Conservation (phyloP, 2,113 vertebrate genomes). For the Naja naja region DNA sequence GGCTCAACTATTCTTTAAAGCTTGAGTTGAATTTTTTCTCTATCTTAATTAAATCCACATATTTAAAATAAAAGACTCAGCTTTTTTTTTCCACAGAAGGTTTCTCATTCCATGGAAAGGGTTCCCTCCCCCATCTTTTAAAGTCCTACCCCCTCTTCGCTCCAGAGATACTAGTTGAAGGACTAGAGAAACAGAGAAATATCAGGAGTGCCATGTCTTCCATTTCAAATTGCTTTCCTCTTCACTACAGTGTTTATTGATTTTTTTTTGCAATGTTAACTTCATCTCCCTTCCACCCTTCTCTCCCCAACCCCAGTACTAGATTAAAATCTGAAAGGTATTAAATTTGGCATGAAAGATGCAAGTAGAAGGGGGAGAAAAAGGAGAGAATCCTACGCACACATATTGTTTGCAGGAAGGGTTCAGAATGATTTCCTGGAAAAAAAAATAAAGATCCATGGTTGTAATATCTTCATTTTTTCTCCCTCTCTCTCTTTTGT, state of each 20-base stretch:
- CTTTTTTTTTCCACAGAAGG: constrained; percentile 47
- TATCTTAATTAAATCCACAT: background rate
- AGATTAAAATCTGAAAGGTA: constrained; percentile 60
- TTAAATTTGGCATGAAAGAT: constrained; percentile 43
- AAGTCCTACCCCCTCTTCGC: constrained; percentile 66
- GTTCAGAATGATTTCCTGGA: background rate
- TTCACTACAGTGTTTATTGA: constrained; percentile 64
- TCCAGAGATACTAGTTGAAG: constrained; percentile 54
- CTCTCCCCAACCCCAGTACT: background rate
- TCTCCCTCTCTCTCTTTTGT: constrained; percentile 47
- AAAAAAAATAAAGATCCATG: constrained; percentile 38
- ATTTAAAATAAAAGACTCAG: constrained; percentile 8
- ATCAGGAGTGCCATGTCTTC: constrained; percentile 65
- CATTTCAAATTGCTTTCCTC: constrained; percentile 69
- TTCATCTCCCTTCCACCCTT: constrained; percentile 33
- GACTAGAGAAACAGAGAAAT: constrained; percentile 59
- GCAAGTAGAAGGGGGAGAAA: constrained; percentile 39
- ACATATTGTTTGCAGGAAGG: background rate
- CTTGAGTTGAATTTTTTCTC: constrained; percentile 41
- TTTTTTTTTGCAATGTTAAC: constrained; percentile 45
- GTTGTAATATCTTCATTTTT: constrained; percentile 64
- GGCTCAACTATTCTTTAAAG: constrained; percentile 43
- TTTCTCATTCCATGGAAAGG: constrained; percentile 48
- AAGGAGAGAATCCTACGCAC: background rate
- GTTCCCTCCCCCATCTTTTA: constrained; percentile 60